Percentiles rank a stretch among this genome's conserved stretches.
These are phyloP conservation scores for Bos javanicus DNA, from an alignment of 2,113 vertebrate genomes.

Conservation along the genomic window DNA sequence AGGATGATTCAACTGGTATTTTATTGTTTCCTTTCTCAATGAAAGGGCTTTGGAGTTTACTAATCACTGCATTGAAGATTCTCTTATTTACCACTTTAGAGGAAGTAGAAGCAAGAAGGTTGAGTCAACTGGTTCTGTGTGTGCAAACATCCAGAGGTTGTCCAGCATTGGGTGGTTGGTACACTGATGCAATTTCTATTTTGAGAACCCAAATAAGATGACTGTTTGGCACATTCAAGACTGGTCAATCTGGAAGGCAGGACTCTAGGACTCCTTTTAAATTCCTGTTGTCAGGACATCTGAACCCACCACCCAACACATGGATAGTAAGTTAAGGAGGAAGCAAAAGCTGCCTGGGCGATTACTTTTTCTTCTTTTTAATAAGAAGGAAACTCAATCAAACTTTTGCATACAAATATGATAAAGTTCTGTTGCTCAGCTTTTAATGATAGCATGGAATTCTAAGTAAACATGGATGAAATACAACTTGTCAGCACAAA, in stretches of 20 bases:
- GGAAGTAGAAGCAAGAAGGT: not conserved
- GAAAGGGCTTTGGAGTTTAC: not conserved
- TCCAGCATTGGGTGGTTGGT: not conserved
- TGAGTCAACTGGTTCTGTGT: not conserved
- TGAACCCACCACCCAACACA: not conserved
- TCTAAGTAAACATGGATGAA: conserved; percentile 71
- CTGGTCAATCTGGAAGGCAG: not conserved
- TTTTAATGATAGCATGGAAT: conserved; percentile 68
- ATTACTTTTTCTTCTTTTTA: conserved; percentile 6
- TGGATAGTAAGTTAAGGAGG: not conserved
- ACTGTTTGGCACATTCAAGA: not conserved
- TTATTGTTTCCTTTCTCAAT: not conserved
- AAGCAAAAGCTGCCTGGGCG: not conserved
- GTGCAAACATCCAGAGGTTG: not conserved
- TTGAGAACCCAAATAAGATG: not conserved
- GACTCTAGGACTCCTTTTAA: not conserved
- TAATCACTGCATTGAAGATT: not conserved
- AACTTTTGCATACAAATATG: conserved; percentile 44
- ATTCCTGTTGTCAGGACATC: not conserved
- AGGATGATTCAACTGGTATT: not conserved
- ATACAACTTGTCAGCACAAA: conserved; percentile 82
- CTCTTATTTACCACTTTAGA: not conserved
- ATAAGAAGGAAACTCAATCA: conserved; percentile 20
- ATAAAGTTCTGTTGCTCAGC: conserved; percentile 62
- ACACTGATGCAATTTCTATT: not conserved